A percentile compares a stretch with the other conserved stretches of the same genome.
phyloP scores from a whole-genome alignment of 2,888 invertebrate species.

The Tortrix viridana region DNA sequence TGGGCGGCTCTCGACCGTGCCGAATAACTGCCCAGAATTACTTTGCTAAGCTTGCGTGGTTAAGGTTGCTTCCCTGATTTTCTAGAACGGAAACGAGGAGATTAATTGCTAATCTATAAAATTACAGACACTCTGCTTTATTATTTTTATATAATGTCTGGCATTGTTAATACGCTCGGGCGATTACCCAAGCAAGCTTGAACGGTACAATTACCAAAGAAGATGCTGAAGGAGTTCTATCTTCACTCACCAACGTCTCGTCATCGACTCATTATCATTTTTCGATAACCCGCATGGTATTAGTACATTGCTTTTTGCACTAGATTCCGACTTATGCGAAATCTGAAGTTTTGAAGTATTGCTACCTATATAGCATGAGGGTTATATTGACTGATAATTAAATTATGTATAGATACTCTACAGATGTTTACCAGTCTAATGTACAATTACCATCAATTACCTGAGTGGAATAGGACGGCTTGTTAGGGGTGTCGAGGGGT shows the following conservation, averaged over 20 bases:
- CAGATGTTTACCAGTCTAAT: neutral
- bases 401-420: neutral
- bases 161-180: conserved; percentile 11
- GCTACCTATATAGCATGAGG: neutral
- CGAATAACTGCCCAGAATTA: conserved; percentile 62
- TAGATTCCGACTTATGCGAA: too few species aligned
- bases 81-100: conserved; percentile 58
- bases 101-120: conserved; percentile 42
- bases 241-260: too few species aligned
- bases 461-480: conserved; percentile 3
- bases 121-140: conserved; percentile 14
- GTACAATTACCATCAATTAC: neutral
- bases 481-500: conserved; percentile 43
- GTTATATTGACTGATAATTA: neutral
- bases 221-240: too few species aligned
- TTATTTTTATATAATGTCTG: conserved; percentile 16
- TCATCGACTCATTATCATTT: too few species aligned
- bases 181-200: too few species aligned
- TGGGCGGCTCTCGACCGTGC: conserved; percentile 69
- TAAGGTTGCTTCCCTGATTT: conserved; percentile 65
- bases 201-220: too few species aligned
- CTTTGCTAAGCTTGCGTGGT: conserved; percentile 45
- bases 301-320: too few species aligned
- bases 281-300: too few species aligned
- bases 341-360: too few species aligned